Conservation (phyloP, 2,888 invertebrate genomes). For the Leptinotarsa rubiginosa region DNA sequence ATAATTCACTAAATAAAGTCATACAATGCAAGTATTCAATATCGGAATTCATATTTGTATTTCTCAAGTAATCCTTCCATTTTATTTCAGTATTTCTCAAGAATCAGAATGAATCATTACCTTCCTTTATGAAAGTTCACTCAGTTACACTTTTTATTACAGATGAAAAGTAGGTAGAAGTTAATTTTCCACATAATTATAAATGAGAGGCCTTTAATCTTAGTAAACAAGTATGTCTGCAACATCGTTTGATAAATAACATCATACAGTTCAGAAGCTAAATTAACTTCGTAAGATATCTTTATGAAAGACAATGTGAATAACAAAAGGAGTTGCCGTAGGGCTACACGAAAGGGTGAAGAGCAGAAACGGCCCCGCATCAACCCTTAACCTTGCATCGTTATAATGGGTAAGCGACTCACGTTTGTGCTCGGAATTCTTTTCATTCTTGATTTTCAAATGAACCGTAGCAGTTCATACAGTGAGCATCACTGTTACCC, state of each 20-base stretch:
- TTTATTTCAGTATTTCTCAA: neutral
- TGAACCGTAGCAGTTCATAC: neutral
- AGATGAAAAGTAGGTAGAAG: conserved; percentile 9
- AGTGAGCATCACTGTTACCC: no score
- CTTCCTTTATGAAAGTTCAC: conserved; percentile 4
- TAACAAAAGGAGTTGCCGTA: conserved; percentile 17
- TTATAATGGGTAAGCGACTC: neutral
- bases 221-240: conserved; percentile 21
- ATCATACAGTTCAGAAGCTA: conserved; percentile 27
- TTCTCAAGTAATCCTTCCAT: neutral
- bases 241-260: conserved; percentile 37
- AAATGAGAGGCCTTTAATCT: conserved; percentile 21
- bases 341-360: neutral
- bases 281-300: conserved; percentile 38
- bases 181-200: conserved; percentile 11
- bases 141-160: neutral
- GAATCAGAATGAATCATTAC: neutral
- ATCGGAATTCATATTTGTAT: neutral
- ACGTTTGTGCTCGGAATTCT: neutral
- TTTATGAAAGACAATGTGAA: conserved; percentile 32
- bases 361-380: neutral
- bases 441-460: neutral
- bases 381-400: neutral
- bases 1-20: neutral
- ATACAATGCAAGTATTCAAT: neutral